Conservation (phyloP, 1,140 invertebrate species). For the Bacillus rossius region DNA sequence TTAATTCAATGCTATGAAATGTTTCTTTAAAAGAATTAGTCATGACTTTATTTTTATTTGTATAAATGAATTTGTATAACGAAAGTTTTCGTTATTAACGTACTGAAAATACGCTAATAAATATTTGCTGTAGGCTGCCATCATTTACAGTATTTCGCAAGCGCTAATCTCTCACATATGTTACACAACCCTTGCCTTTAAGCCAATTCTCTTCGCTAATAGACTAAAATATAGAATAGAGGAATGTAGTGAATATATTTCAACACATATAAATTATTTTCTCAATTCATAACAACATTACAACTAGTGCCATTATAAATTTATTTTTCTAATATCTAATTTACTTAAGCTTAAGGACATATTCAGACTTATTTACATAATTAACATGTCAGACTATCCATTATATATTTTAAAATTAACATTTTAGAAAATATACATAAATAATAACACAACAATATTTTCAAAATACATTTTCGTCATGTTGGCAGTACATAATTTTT, state of each 20-base stretch:
- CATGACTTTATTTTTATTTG: no score
- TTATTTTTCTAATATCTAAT: not conserved
- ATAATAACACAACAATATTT: not conserved
- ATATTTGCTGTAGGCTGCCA: no score
- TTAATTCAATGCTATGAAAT: no score
- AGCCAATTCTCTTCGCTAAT: no score
- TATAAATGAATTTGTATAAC: no score
- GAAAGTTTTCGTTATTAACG: no score
- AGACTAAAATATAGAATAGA: slow-evolving; percentile 6
- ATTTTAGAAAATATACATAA: slow-evolving; percentile 10
- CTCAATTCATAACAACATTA: slow-evolving; percentile 13
- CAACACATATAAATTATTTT: slow-evolving; percentile 16
- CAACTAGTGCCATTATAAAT: slow-evolving; percentile 13
- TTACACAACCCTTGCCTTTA: no score
- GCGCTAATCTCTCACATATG: no score
- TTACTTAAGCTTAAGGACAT: slow-evolving; percentile 8
- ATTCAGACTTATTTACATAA: slow-evolving; percentile 7
- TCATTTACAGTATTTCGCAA: no score
- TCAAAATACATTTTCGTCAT: no score
- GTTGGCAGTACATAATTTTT: not conserved
- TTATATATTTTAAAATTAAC: slow-evolving; percentile 12
- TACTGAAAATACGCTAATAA: no score
- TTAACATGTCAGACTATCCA: not conserved
- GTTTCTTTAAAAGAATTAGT: no score
- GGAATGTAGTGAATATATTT: slow-evolving; percentile 16